Evolutionary conservation across 2,113 vertebrate genomes (phyloP).

Genomic region (Chinchilla lanigera): DNA sequence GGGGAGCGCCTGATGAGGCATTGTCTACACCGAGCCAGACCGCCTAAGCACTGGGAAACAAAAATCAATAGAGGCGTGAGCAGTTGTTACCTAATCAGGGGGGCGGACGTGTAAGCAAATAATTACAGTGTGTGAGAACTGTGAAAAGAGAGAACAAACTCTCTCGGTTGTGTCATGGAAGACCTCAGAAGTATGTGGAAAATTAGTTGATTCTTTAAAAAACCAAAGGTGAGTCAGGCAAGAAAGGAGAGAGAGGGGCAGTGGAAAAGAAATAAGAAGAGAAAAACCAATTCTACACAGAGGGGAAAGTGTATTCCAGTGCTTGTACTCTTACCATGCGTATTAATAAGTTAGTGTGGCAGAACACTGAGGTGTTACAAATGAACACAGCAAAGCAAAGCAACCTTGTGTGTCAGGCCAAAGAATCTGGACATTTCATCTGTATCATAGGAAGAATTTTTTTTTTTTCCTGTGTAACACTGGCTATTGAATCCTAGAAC

Average conservation of each 20-base stretch:
- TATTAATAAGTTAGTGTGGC: not conserved
- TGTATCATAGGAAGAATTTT: not conserved
- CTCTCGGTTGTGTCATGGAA: not conserved
- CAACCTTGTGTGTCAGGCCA: not conserved
- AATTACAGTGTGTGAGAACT: not conserved
- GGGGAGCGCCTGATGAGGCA: not conserved
- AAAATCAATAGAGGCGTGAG: slow-evolving; percentile 13
- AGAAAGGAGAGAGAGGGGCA: not conserved
- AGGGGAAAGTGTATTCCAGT: rapidly evolving
- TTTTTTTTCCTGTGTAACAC: not conserved
- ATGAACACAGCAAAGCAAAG: not conserved
- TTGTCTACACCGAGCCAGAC: slow-evolving; percentile 43
- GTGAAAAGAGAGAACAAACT: not conserved
- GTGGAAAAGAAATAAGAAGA: not conserved
- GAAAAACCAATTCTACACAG: not conserved
- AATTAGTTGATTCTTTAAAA: not conserved
- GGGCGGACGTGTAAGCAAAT: slow-evolving; percentile 48
- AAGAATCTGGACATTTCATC: not conserved
- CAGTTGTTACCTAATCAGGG: slow-evolving; percentile 51
- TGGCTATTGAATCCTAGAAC: not conserved
- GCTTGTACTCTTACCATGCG: not conserved
- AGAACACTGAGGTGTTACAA: rapidly evolving
- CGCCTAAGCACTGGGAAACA: not conserved
- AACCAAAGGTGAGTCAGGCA: not conserved
- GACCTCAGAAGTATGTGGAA: not conserved